Percentiles rank a stretch among this genome's conserved stretches.
Evolutionary conservation across 2,888 invertebrate genomes (phyloP).

Genomic region (Drosophila algonquin): DNA sequence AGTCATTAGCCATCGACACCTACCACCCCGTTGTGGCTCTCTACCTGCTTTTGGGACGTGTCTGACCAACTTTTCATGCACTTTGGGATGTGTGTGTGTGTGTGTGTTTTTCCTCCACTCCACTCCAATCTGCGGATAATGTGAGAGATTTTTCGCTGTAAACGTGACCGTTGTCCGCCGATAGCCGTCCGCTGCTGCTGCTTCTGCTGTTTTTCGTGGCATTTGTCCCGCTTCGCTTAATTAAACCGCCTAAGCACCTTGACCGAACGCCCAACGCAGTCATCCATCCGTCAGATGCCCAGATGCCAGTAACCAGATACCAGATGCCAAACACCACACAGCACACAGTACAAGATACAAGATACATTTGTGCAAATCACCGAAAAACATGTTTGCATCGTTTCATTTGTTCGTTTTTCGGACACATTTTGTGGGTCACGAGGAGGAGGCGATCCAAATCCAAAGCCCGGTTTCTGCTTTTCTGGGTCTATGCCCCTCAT

Average conservation of each 20-base stretch:
- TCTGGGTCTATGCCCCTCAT: slow-evolving; percentile 1
- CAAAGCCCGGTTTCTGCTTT: slow-evolving; percentile 3
- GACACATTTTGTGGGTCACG: slow-evolving; percentile 37
- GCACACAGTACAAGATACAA: slow-evolving; percentile 13
- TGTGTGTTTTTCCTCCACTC: slow-evolving; percentile 57
- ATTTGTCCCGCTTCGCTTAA: slow-evolving; percentile 54
- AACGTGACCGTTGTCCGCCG: slow-evolving; percentile 59
- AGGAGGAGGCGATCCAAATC: slow-evolving; percentile 10
- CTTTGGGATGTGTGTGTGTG: slow-evolving; percentile 26
- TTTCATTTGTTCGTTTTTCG: slow-evolving; percentile 12
- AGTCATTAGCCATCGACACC: slow-evolving; percentile 58
- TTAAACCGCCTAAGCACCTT: slow-evolving; percentile 75
- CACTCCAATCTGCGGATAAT: slow-evolving; percentile 39
- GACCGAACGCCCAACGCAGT: slow-evolving; percentile 54
- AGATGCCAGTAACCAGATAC: slow-evolving; percentile 1
- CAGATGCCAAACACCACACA: slow-evolving; percentile 7
- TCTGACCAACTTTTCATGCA: slow-evolving; percentile 60
- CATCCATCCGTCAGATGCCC: slow-evolving; percentile 39
- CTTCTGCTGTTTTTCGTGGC: slow-evolving; percentile 15
- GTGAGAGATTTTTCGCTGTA: slow-evolving; percentile 47
- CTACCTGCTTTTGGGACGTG: slow-evolving; percentile 45
- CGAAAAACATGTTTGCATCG: slow-evolving; percentile 66
- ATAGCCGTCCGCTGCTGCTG: slow-evolving; percentile 1
- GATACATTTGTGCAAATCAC: slow-evolving; percentile 71
- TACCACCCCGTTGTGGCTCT: slow-evolving; percentile 2